Conservation (phyloP, 2,113 vertebrate species). For the Heloderma charlesbogerti region DNA sequence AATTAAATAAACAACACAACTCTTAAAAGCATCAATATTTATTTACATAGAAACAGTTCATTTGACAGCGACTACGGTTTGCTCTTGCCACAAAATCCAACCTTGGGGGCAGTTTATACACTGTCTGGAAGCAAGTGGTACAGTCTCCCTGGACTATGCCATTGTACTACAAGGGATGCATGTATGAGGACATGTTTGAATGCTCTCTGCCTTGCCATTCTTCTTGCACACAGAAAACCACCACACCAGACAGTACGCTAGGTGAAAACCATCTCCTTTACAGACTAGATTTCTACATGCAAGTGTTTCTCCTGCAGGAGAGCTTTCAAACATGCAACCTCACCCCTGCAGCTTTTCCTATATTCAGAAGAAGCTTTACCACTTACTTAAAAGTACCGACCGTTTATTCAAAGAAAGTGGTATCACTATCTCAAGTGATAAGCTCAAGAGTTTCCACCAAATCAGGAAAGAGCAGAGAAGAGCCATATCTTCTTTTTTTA, state of each 20-base stretch:
- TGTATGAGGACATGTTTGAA: background rate
- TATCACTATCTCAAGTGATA: no score
- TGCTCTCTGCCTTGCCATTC: background rate
- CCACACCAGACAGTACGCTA: background rate
- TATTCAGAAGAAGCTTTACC: background rate
- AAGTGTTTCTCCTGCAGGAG: background rate
- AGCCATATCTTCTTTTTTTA: background rate
- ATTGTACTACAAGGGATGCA: background rate
- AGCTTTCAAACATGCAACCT: background rate
- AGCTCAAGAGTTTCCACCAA: background rate
- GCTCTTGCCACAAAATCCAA: background rate
- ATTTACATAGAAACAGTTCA: background rate
- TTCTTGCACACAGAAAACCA: background rate
- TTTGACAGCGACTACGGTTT: background rate
- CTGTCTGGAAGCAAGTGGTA: background rate
- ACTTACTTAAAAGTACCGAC: background rate
- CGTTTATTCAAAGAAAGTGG: background rate
- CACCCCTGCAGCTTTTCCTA: background rate
- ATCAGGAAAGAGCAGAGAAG: background rate
- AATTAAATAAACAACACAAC: background rate
- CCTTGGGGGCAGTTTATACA: background rate
- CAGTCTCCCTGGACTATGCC: background rate
- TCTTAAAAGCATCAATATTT: constrained; percentile 10
- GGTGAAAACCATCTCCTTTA: background rate
- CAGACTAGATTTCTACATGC: background rate